These are phyloP conservation scores for Uromys caudimaculatus DNA, from an alignment of 2,797 vertebrate genomes.

Conservation along the genomic window DNA sequence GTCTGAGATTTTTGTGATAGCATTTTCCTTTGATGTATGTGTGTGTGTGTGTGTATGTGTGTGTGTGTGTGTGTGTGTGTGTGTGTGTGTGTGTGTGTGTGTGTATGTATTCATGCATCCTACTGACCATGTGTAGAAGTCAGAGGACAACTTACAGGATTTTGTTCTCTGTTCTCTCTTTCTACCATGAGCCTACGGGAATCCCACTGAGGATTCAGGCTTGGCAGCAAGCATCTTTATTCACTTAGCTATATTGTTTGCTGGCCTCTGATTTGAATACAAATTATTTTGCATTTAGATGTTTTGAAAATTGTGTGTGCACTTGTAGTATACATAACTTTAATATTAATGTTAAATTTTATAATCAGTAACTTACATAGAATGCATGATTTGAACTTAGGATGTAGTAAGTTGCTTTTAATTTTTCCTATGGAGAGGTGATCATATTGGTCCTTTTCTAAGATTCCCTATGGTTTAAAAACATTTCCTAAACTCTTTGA, in stretches of 20 bases:
- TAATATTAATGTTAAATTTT: neutral
- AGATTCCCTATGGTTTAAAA: slow-evolving; percentile 25
- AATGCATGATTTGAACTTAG: neutral
- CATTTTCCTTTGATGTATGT: neutral
- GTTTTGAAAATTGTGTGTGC: slow-evolving; percentile 29
- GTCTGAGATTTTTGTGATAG: neutral
- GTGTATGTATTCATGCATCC: neutral
- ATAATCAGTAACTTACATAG: neutral
- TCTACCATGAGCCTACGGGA: too few relatives aligned
- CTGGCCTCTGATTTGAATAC: neutral
- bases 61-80: neutral
- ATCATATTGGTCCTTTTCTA: neutral
- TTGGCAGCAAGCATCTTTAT: neutral
- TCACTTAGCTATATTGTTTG: neutral
- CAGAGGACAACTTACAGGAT: neutral
- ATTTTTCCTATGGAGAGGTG: slow-evolving; percentile 10
- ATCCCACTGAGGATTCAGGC: neutral
- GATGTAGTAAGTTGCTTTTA: slow-evolving; percentile 21
- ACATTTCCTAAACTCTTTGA: neutral
- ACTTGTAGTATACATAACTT: neutral
- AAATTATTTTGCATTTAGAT: slow-evolving; percentile 26
- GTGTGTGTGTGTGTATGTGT: neutral
- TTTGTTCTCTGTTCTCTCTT: neutral
- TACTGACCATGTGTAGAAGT: neutral
- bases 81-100: neutral